Evolutionary conservation across 2,888 invertebrate genomes (phyloP), one percentile per base, ranked within the genome.

Genomic region (Pandemis corylana): DNA sequence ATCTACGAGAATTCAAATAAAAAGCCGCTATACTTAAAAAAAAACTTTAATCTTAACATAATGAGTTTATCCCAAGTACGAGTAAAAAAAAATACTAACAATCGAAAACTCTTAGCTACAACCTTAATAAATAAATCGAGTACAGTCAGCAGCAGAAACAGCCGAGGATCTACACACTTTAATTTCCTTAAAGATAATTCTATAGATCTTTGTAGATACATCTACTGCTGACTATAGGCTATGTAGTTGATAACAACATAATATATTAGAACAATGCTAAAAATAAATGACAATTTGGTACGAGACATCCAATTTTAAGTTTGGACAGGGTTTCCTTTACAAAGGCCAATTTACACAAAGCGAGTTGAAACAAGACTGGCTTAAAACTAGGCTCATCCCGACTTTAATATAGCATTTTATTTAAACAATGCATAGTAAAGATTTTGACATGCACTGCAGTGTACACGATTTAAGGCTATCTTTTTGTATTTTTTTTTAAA

Each of bases 281-380:
- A 68, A 62, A 72, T 80, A 76, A 80, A 83, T 81, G 77, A 79
- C 76, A 89, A 83, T 91, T 91, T 92, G 92, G 92, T 92, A 89
- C 87, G 83, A 87, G 77, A 89, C 91, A 91, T 92, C 93, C 92
- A 91, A 92, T 91, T 80, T 36, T 69, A 77, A 80, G 81, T 85
- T 67, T 90, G 91, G 92, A 92, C 77, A 89, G 83, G 15, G 49
- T 28, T 4, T 62, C 41, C 28, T 59, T 59, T 12, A 59, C 12
- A 59, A 59, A 59, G 59, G 28, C 59, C 28, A 59, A 56, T 56
- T 59, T 59, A 59, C 12, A 59, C 28, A 12, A 59, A 59, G 59
- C 59, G 5, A 59, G 53, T 36, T 10, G 62, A 42, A 13, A 41
- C n/a, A 62, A 42, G 15, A 56, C 9, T 20, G 20, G 46, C 46